Base-by-base conservation (phyloP, 2,113 vertebrate genomes). In the Mormyrus iriodes region DNA sequence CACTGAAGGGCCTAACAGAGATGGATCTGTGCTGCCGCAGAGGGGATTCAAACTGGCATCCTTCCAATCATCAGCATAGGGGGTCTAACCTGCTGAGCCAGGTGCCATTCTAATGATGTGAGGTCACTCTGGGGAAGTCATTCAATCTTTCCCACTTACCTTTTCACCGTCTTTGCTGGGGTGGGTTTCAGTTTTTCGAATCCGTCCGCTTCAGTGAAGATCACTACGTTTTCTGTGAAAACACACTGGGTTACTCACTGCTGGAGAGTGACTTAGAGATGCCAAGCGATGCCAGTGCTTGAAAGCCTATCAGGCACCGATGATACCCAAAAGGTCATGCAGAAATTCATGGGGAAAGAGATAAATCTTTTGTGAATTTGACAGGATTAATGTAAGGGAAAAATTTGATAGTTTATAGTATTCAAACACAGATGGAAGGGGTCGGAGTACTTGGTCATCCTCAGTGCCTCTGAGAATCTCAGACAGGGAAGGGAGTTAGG, bases 181-280 rank as follows among this genome's bases (percentile, higher is more conserved):
- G 96, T 93, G 85, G 96, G 96, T 89, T 98, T 97, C 82, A 98
- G 93, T 93, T 99, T 99, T 95, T 98, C 98, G 17, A 98, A 99
- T 90, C 99, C 98, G 2, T 98, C 97, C 92, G 98, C 98, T 93
- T 99, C 98, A 0, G 98, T 94, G 93, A 97, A 99, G 91, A 98
- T 99, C 91, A 98, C 97, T 89, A 98, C 97, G 0, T 95, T 97
- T 91, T 98, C 98, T 97, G 92, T 7, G n/a, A 86, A 39, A 13
- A 86, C 24, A 86, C 12, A 53, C 17, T 6, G 24, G 10, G 49
- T 53, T 55, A 27, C 85, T 35, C 44, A 42, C 85, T 35, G 31
- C 27, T 10, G 46, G 4, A 15, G 10, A 39, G 13, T 52, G 31
- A 52, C 46, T 12, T 12, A 27, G 27, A 31, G 12, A 88, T n/a